A percentile compares a stretch with the other conserved stretches of the same genome.
Evolutionary conservation across 2,797 vertebrate genomes (phyloP).

Genomic region (Melopsittacus undulatus): DNA sequence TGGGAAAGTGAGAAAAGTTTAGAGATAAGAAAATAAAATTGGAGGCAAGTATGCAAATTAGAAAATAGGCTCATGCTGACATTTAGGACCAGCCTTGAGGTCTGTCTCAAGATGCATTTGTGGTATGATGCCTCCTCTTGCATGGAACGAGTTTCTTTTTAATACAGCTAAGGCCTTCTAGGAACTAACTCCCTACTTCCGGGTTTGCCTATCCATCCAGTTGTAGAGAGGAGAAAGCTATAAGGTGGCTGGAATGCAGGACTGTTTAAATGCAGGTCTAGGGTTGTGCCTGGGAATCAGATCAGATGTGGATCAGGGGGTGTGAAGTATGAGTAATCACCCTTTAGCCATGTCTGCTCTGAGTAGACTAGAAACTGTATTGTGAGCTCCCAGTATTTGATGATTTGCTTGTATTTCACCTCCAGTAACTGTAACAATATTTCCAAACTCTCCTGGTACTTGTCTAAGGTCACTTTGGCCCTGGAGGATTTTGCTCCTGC

Average conservation of each 20-base stretch:
- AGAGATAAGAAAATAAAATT: not conserved
- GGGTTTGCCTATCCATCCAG: not conserved
- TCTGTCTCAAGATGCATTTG: not conserved
- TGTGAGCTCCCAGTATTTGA: accelerated
- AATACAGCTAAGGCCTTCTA: not conserved
- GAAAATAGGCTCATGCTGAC: not conserved
- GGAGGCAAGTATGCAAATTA: not conserved
- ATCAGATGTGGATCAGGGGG: not conserved
- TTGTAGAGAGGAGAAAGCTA: accelerated
- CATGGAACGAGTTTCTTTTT: not conserved
- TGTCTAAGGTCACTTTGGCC: not conserved
- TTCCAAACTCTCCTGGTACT: not conserved
- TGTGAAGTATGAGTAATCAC: not conserved
- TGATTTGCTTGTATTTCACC: not conserved
- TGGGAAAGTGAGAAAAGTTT: not conserved
- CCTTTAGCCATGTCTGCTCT: not conserved
- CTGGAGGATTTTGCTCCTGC: not conserved
- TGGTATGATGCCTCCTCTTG: not conserved
- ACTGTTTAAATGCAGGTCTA: not conserved
- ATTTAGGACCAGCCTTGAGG: not conserved
- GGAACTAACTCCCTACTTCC: not conserved
- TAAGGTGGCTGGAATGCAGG: not conserved
- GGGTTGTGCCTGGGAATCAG: not conserved
- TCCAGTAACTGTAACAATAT: not conserved
- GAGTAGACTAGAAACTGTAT: not conserved